These are phyloP conservation scores for Sternarchorhynchus goeldii DNA, from an alignment of 2,797 vertebrate species.

Conservation along the genomic window DNA sequence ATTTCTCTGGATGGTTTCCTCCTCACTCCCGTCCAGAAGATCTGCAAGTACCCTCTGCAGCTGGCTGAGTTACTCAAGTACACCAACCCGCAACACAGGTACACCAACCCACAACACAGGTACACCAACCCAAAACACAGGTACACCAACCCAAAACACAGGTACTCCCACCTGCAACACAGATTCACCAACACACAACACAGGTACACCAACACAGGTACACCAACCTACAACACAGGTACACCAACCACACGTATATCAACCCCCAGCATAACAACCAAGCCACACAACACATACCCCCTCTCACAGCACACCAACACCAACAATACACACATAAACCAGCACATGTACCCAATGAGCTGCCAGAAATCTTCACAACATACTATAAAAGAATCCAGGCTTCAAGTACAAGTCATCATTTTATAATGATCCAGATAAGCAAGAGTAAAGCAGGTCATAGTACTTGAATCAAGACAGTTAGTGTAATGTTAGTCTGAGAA, in stretches of 20 bases:
- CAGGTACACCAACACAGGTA: too few species aligned
- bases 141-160: conserved; percentile 26
- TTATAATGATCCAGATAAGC: too few species aligned
- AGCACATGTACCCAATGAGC: conserved; percentile 32
- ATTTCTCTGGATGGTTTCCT: conserved; percentile 95
- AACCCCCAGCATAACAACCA: background rate
- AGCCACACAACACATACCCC: too few species aligned
- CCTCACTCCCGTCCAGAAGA: conserved; percentile 95
- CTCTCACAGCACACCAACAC: too few species aligned
- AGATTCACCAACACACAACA: too few species aligned
- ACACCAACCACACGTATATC: background rate
- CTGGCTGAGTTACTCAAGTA: conserved; percentile 95
- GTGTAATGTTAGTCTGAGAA: too few species aligned
- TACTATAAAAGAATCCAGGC: too few species aligned
- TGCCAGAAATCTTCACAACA: background rate
- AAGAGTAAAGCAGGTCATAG: too few species aligned
- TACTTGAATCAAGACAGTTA: too few species aligned
- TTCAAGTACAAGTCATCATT: too few species aligned
- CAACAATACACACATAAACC: too few species aligned
- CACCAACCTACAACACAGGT: conserved; percentile 68
- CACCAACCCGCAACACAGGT: conserved; percentile 86
- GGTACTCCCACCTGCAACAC: too few species aligned
- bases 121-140: background rate
- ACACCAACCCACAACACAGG: conserved; percentile 31
- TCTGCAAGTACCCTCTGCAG: conserved; percentile 97